A percentile compares a stretch with the other conserved stretches of the same genome.
phyloP scores from a whole-genome alignment of 2,888 invertebrate species.

The Plebejus melissa region DNA sequence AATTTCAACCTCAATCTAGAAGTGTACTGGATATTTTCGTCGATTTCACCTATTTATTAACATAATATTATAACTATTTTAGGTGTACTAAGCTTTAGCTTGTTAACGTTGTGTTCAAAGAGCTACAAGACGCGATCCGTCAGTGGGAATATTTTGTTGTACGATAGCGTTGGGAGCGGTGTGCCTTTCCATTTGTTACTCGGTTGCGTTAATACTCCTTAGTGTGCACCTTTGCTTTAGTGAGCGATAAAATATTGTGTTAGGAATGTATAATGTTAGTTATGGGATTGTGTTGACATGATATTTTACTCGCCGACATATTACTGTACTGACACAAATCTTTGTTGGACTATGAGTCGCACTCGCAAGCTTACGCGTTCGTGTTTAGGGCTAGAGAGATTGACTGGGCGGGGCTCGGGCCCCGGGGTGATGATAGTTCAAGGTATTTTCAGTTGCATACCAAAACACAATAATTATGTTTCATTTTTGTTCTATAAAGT shows the following conservation, averaged over 20 bases:
- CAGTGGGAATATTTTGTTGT: constrained; percentile 18
- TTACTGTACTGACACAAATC: constrained; percentile 26
- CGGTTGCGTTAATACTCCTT: constrained; percentile 28
- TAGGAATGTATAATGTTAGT: constrained; percentile 18
- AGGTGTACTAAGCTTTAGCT: constrained; percentile 18
- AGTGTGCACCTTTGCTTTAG: constrained; percentile 26
- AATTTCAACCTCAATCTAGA: neutral
- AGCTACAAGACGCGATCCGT: neutral
- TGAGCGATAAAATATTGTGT: constrained; percentile 26
- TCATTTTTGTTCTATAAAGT: neutral
- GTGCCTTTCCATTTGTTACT: constrained; percentile 29
- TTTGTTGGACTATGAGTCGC: constrained; percentile 18
- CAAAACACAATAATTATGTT: neutral
- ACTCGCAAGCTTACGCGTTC: constrained; percentile 11
- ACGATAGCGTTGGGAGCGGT: constrained; percentile 27
- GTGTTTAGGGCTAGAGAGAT: constrained; percentile 17
- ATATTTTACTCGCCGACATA: constrained; percentile 21
- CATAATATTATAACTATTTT: constrained; percentile 9
- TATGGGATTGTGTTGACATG: constrained; percentile 12
- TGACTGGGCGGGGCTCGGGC: neutral
- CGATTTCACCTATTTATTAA: constrained; percentile 1
- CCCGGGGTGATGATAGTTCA: neutral
- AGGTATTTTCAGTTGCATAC: constrained; percentile 6
- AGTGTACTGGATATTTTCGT: neutral
- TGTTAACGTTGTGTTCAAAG: constrained; percentile 16